Conservation (phyloP, 2,797 vertebrate genomes). For the Valencia hispanica region DNA sequence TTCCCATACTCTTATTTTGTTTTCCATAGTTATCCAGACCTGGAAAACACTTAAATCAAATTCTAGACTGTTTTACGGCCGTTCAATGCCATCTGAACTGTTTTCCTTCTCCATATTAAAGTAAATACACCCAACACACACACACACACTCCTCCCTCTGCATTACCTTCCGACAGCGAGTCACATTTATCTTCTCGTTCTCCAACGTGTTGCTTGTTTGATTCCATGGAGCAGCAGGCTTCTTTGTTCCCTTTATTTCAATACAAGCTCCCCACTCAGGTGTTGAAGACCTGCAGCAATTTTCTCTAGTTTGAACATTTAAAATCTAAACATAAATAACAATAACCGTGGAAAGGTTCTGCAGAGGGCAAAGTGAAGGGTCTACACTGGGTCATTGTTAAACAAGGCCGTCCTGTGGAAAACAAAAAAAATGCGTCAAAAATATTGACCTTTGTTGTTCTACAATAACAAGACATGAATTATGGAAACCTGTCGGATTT, state of each 20-base stretch:
- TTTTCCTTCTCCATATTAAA: conserved; percentile 16
- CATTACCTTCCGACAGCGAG: conserved; percentile 7
- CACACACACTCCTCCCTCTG: not conserved
- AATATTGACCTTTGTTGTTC: not conserved
- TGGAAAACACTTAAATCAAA: not conserved
- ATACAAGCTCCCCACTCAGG: conserved; percentile 13
- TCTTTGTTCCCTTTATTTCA: conserved; percentile 6
- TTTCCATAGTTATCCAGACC: not conserved
- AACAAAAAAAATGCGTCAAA: conserved; percentile 33
- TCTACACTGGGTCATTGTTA: conserved; percentile 46
- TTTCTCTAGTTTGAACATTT: conserved; percentile 16
- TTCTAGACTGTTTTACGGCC: no score
- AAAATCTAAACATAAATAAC: conserved; percentile 23
- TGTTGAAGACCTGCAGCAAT: conserved; percentile 19
- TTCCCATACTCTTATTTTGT: not conserved
- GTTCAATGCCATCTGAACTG: not conserved
- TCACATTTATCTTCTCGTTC: not conserved
- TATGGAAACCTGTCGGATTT: no score
- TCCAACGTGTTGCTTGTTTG: not conserved
- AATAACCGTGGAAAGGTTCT: conserved; percentile 35
- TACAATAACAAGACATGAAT: no score
- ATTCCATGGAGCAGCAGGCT: not conserved
- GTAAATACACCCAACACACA: not conserved
- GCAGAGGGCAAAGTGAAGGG: not conserved
- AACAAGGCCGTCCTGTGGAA: conserved; percentile 28